Conservation (phyloP, 2,888 invertebrate genomes). For the Sicus ferrugineus region DNA sequence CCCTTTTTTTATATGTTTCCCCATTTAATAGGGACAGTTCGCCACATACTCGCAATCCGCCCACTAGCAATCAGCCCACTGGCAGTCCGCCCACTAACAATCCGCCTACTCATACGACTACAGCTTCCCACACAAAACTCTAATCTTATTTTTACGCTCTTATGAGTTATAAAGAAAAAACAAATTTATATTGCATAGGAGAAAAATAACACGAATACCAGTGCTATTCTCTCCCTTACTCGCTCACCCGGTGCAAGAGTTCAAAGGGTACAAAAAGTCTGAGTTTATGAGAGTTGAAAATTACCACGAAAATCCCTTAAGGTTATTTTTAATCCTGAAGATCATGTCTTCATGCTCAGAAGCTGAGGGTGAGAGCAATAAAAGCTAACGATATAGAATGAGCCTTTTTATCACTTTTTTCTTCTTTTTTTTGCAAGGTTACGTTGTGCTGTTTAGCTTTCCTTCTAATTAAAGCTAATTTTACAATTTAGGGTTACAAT, state of each 20-base stretch:
- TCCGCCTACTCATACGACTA: too few relatives aligned
- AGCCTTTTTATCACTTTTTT: too few relatives aligned
- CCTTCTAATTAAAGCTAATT: conserved; percentile 27
- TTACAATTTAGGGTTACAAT: conserved; percentile 19
- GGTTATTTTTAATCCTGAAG: conserved; percentile 22
- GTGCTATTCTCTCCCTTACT: not conserved
- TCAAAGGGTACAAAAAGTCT: conserved; percentile 6
- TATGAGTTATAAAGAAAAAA: not conserved
- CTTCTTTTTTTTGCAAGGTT: not conserved
- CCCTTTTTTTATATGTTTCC: too few relatives aligned
- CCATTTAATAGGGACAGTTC: too few relatives aligned
- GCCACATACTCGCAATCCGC: too few relatives aligned
- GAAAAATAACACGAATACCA: not conserved
- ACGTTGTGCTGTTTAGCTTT: conserved; percentile 4
- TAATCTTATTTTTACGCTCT: too few relatives aligned
- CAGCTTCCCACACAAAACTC: too few relatives aligned
- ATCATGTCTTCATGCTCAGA: conserved; percentile 7
- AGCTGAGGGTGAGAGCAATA: too few relatives aligned
- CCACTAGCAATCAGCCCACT: too few relatives aligned
- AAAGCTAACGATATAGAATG: not conserved
- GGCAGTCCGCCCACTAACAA: too few relatives aligned
- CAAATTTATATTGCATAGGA: not conserved
- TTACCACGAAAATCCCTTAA: conserved; percentile 29
- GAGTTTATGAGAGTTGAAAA: conserved; percentile 4
- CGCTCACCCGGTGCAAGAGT: not conserved